Evolutionary conservation across 2,888 invertebrate species (phyloP).

Genomic region (Agrotis ipsilon): DNA sequence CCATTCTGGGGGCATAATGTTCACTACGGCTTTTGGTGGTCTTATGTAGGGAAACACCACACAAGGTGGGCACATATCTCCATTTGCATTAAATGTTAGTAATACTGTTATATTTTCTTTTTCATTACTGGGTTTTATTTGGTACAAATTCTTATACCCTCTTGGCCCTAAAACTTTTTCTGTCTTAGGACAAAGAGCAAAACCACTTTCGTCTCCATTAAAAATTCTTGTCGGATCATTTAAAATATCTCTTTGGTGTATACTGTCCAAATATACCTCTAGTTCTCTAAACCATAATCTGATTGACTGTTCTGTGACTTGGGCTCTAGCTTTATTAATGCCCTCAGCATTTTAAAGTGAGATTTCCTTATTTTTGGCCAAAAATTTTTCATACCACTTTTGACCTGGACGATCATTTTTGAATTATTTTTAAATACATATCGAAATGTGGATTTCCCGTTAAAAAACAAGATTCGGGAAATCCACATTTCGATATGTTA

Average conservation of each 20-base stretch:
- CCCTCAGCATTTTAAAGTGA: background rate
- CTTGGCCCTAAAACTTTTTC: background rate
- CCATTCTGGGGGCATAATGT: background rate
- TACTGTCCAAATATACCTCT: background rate
- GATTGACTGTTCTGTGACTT: background rate
- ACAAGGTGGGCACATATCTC: constrained; percentile 1
- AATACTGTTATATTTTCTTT: background rate
- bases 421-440: too few relatives aligned
- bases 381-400: too few relatives aligned
- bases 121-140: background rate
- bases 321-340: background rate
- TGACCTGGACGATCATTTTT: too few relatives aligned
- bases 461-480: too few relatives aligned
- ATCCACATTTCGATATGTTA: too few relatives aligned
- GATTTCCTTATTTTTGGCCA: background rate
- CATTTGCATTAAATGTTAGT: constrained; percentile 1
- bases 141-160: background rate
- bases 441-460: too few relatives aligned
- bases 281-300: constrained; percentile 1
- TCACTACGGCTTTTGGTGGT: background rate
- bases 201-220: background rate
- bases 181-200: background rate
- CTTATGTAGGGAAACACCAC: background rate
- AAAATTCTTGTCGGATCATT: background rate
- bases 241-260: constrained; percentile 1